Conservation (phyloP, 2,113 vertebrate genomes). For the Pandion haliaetus region DNA sequence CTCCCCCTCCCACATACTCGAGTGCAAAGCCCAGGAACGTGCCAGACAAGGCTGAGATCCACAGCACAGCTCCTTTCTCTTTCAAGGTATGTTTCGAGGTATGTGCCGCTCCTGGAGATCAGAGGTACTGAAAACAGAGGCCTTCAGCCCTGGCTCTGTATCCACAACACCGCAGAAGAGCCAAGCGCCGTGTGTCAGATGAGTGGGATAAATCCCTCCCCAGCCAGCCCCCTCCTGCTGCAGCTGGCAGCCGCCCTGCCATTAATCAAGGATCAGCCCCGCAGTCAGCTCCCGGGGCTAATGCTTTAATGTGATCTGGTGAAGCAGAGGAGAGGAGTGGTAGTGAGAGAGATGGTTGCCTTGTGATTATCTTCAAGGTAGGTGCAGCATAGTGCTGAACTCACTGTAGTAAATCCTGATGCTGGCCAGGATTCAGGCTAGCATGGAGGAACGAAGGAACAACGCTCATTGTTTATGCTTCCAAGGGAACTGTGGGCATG, state of each 20-base stretch:
- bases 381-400: background rate
- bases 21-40: background rate
- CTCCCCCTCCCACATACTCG: no score
- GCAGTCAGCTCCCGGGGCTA: background rate
- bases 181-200: accelerated
- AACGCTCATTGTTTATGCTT: background rate
- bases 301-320: background rate
- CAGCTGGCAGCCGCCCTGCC: background rate
- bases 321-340: background rate
- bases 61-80: background rate
- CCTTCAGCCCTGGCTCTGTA: background rate
- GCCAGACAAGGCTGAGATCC: background rate
- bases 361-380: background rate
- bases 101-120: background rate
- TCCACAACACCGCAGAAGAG: background rate
- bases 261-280: background rate
- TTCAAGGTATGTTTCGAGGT: background rate
- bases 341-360: background rate
- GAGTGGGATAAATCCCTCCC: background rate
- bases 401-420: background rate
- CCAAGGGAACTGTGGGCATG: accelerated
- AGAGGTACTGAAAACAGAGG: background rate
- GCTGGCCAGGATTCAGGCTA: background rate
- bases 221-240: background rate
- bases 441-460: accelerated